These are phyloP conservation scores for Pardalotus punctatus DNA, from an alignment of 2,113 vertebrate species.

Conservation along the genomic window DNA sequence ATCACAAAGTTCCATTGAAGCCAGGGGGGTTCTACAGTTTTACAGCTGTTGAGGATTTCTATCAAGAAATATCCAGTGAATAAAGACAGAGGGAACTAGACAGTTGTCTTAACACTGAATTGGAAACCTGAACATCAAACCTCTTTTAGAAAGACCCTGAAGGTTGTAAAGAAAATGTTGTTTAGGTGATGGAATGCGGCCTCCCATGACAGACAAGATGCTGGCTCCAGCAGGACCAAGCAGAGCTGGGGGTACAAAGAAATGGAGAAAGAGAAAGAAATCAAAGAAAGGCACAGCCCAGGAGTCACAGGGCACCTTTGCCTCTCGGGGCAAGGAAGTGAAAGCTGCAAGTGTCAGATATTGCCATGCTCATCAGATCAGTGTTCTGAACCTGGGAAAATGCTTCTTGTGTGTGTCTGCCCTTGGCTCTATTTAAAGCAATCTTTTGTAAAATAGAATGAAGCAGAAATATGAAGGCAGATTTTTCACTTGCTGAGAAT, in stretches of 20 bases:
- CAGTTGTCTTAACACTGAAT: neutral
- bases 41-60: neutral
- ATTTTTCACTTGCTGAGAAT: neutral
- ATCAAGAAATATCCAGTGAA: neutral
- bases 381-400: neutral
- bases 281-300: rapidly evolving
- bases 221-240: neutral
- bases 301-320: rapidly evolving
- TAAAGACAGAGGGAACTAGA: neutral
- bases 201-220: neutral
- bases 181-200: neutral
- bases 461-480: neutral
- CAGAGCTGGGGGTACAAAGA: neutral
- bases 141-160: neutral
- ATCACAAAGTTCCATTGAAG: neutral
- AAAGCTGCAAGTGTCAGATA: neutral
- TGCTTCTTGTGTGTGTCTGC: rapidly evolving
- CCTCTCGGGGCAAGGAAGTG: rapidly evolving
- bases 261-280: too few species aligned
- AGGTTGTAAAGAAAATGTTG: neutral
- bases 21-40: neutral
- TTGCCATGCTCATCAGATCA: neutral
- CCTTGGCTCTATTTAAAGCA: neutral
- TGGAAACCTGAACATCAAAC: neutral
- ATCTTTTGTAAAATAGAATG: neutral